Percentiles rank a stretch among this genome's conserved stretches.
Evolutionary conservation across 2,113 vertebrate species (phyloP).

Genomic region (Boulengeromyrus knoepffleri): DNA sequence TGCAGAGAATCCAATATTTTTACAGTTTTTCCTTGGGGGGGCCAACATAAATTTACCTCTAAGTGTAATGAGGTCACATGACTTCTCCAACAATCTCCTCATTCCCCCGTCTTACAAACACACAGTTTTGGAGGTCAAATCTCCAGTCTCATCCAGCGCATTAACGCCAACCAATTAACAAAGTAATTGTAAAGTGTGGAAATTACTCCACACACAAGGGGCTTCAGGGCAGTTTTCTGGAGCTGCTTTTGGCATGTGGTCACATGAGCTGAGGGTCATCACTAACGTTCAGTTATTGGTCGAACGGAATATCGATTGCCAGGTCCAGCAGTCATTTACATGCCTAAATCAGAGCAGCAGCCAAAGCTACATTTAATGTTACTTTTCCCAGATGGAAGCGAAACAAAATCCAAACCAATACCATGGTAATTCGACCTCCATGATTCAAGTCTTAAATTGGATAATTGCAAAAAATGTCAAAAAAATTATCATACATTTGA

Average conservation of each 20-base stretch:
- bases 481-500: not conserved
- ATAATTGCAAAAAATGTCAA: not conserved
- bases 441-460: not conserved
- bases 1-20: not conserved
- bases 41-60: not conserved
- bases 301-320: not conserved
- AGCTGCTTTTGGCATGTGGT: not conserved
- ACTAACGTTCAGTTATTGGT: not conserved
- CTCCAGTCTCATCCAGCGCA: not conserved
- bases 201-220: not conserved
- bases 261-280: not conserved
- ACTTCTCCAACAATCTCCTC: not conserved
- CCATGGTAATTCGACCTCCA: not conserved
- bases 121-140: not conserved
- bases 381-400: not conserved
- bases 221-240: not conserved
- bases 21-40: not conserved
- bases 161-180: slow-evolving; percentile 5
- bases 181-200: not conserved
- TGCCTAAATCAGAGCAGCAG: not conserved
- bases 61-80: not conserved
- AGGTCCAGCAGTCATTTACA: not conserved
- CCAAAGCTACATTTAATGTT: not conserved
- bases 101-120: not conserved
- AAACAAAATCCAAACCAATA: not conserved